Percentiles rank a stretch among this genome's conserved stretches.
Evolutionary conservation across 2,113 vertebrate species (phyloP).

Genomic region (Anolis carolinensis): DNA sequence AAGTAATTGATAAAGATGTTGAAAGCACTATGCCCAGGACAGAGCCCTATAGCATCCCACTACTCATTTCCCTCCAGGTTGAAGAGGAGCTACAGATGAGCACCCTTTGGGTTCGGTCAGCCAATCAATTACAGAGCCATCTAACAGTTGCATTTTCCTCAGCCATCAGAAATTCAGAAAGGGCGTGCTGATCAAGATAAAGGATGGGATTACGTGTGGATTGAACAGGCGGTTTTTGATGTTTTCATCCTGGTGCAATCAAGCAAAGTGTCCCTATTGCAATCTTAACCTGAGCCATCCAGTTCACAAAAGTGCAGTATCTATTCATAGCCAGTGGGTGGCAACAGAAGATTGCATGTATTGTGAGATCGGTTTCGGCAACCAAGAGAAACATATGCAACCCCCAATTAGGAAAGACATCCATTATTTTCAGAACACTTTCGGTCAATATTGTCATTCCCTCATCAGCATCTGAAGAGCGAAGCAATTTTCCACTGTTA

Average conservation of each 20-base stretch:
- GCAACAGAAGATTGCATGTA: constrained; percentile 37
- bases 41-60: too few species aligned
- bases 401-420: fast-evolving
- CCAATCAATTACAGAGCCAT: too few species aligned
- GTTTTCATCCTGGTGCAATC: background rate
- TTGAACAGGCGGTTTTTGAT: background rate
- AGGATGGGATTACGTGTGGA: background rate
- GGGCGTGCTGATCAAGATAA: background rate
- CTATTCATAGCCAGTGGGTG: constrained; percentile 48
- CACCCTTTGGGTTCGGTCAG: too few species aligned
- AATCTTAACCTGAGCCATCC: background rate
- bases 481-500: background rate
- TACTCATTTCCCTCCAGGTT: too few species aligned
- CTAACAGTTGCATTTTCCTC: too few species aligned
- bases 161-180: background rate
- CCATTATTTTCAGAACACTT: background rate
- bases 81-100: too few species aligned
- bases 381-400: fast-evolving
- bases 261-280: background rate
- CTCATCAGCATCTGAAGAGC: fast-evolving
- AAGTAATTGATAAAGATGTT: too few species aligned
- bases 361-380: fast-evolving
- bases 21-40: too few species aligned
- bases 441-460: fast-evolving
- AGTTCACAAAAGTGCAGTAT: background rate